A percentile compares a stretch with the other conserved stretches of the same genome.
Evolutionary conservation across 2,797 vertebrate species (phyloP).

Genomic region (Acipenser oxyrinchus): DNA sequence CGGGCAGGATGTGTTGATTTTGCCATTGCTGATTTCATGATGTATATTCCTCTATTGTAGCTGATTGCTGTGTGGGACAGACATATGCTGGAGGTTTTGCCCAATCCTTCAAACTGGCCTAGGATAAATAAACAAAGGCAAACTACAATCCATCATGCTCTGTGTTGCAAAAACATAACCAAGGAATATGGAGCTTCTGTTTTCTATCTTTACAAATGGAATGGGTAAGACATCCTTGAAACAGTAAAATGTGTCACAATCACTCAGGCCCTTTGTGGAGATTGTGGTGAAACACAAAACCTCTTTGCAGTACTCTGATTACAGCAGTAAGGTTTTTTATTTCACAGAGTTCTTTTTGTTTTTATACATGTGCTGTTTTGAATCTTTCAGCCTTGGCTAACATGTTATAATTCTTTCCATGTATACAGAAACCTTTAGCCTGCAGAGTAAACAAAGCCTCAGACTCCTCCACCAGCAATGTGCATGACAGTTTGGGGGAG

Average conservation of each 20-base stretch:
- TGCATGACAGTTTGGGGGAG: too few relatives aligned
- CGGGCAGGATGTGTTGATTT: conserved; percentile 11
- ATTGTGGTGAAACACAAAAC: conserved; percentile 40
- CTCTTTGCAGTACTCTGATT: conserved; percentile 43
- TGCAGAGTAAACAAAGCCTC: not conserved
- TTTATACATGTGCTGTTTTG: not conserved
- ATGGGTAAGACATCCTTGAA: conserved; percentile 1
- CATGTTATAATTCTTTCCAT: not conserved
- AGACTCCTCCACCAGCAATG: too few relatives aligned
- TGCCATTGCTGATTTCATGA: conserved; percentile 53
- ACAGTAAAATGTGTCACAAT: conserved; percentile 8
- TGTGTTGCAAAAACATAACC: conserved; percentile 45
- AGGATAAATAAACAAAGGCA: conserved; percentile 64
- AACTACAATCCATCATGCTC: conserved; percentile 62
- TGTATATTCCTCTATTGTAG: conserved; percentile 50
- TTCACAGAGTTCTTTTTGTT: not conserved
- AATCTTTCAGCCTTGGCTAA: not conserved
- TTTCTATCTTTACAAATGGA: conserved; percentile 53
- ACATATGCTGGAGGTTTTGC: conserved; percentile 39
- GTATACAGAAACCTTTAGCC: not conserved
- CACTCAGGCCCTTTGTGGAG: not conserved
- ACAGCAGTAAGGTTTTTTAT: conserved; percentile 44
- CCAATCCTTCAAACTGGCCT: conserved; percentile 40
- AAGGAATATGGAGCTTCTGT: conserved; percentile 64
- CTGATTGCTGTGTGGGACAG: conserved; percentile 48